Base-by-base conservation (phyloP, 2,888 invertebrate species). In the Drosophila dives region DNA sequence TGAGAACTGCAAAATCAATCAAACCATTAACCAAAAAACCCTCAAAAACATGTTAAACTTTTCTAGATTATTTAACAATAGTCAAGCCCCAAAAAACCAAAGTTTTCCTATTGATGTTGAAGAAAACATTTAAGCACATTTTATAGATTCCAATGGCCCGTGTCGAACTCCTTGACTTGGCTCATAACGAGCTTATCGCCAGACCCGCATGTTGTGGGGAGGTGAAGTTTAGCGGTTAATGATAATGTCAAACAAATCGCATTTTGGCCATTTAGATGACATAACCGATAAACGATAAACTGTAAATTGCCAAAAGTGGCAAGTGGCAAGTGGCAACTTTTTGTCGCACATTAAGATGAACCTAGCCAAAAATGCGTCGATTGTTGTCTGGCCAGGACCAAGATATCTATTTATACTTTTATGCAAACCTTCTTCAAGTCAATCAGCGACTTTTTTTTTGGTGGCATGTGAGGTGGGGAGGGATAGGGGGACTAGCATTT, bases 211-310 rank as follows among this genome's bases (percentile, higher is more conserved):
- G 75, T 40, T 23, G 10, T 26, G 42, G 55, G 23, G 11, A 6
- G 29, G 29, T 29, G 59, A 56, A 56, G 45, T 42, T 53, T 62
- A 40, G 60, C 34, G 63, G 72, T 68, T 68, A 68, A 74, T 74
- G 79, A 72, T 78, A 80, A 78, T 74, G 66, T 61, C 70, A 50
- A 67, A 71, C 67, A 81, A 84, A 89, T 87, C 88, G 89, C 88
- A 81, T 58, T 70, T 59, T 69, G 80, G 58, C 86, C 88, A 89
- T 84, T 84, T 87, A 86, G 84, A 89, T 89, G 87, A 87, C 90
- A 85, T 85, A 84, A 85, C 76, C 90, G 84, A 84, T 85, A 89
- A 89, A 74, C 90, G 90, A 89, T 85, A 89, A 85, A 87, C 85
- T 87, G 84, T 74, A 81, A 89, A 89, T 89, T 87, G 90, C 85